Evolutionary conservation across 2,888 invertebrate species (phyloP).

Genomic region (Physocephala rufipes): DNA sequence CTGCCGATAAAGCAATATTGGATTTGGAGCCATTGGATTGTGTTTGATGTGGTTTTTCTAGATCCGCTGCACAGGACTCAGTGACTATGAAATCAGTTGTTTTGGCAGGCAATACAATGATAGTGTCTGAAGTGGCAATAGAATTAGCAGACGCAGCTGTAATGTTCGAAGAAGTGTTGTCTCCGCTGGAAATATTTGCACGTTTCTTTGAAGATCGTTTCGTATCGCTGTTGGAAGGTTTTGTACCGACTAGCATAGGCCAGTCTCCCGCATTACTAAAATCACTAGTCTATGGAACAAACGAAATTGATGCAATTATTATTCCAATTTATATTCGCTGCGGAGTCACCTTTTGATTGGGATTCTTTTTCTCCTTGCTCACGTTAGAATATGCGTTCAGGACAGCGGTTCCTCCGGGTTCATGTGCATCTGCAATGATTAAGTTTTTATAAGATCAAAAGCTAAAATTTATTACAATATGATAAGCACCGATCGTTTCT

Average conservation of each 20-base stretch:
- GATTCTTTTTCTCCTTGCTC: conserved; percentile 68
- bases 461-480: not conserved
- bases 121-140: conserved; percentile 23
- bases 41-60: conserved; percentile 35
- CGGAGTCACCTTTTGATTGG: conserved; percentile 69
- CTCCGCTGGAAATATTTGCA: conserved; percentile 42
- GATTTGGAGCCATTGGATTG: conserved; percentile 46
- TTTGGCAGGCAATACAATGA: conserved; percentile 30
- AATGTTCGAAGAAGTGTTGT: conserved; percentile 20
- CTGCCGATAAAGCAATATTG: conserved; percentile 34
- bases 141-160: conserved; percentile 19
- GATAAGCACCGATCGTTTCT: conserved; percentile 53
- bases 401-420: conserved; percentile 47
- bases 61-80: conserved; percentile 24
- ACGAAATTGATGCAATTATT: not conserved
- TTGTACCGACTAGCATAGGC: conserved; percentile 82
- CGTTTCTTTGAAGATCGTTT: conserved; percentile 58
- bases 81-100: conserved; percentile 31
- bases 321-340: not conserved
- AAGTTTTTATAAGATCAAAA: not conserved
- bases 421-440: conserved; percentile 50
- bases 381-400: conserved; percentile 62
- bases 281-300: conserved; percentile 79
- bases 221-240: conserved; percentile 66
- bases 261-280: conserved; percentile 91